Base-by-base conservation (phyloP, 2,113 vertebrate genomes). In the Ceratotherium simum region DNA sequence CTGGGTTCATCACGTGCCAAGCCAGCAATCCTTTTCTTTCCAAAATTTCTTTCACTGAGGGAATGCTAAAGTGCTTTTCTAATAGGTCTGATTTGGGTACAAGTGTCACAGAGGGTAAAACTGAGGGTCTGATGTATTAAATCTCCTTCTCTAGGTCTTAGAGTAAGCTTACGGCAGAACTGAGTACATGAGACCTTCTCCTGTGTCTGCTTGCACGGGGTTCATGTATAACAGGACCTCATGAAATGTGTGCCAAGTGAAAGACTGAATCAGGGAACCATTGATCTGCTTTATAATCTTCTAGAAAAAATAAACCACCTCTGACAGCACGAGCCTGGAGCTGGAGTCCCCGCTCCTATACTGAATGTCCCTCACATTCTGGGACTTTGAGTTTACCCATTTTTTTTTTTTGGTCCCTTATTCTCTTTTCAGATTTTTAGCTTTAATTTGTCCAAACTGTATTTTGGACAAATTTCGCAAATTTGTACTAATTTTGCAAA, bases 401-500 rank as follows among this genome's bases (percentile, higher is more conserved):
- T 31, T 62, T 29, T 23, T 39, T 62, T 29, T 23, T 48, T 54
- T 76, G 13, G 13, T 8, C 17, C 27, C 11, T 18, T 25, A 20
- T 62, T 67, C 21, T 67, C 13, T 79, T 58, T 69, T 42, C 65
- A 36, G 20, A 56, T 56, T 42, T 88, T 94, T 78, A 70, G 27
- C 48, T 95, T 89, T 85, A 21, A 65, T 90, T 70, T 81, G 21
- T 81, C n/a, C n/a, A 86, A 91, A 75, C 29, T 75, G 29, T 67
- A 33, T 79, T 36, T 67, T 17, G 17, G 13, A 42, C 29, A n/a
- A 6, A 80, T 67, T 93, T 89, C 64, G 31, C 42, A 89, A 89
- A 95, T 82, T 23, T 42, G 42, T 42, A 42, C 48, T 48, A 56
- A 21, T 84, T 95, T 73, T 82, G 39, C 31, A 82, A 88, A 91